phyloP scores from a whole-genome alignment of 2,113 vertebrate genomes.

The Cricetomys ansorgei region DNA sequence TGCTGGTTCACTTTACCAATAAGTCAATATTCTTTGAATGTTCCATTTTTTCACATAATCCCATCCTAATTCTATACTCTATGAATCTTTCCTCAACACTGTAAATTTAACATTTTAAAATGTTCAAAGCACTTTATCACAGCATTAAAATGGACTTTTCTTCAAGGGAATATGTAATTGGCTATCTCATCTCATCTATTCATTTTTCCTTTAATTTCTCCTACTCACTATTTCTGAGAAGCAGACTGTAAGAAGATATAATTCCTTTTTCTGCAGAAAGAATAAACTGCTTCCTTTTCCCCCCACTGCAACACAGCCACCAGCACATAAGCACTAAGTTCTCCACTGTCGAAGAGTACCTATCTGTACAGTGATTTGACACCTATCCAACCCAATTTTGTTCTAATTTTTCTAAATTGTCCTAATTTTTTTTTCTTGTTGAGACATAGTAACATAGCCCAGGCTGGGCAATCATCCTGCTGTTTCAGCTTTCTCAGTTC shows the following conservation, averaged over 20 bases:
- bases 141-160: slow-evolving; percentile 7
- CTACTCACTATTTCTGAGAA: slow-evolving; percentile 11
- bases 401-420: background rate
- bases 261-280: background rate
- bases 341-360: slow-evolving; percentile 1
- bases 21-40: slow-evolving; percentile 34
- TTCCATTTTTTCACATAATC: background rate
- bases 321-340: background rate
- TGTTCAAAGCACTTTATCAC: slow-evolving; percentile 37
- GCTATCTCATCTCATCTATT: background rate
- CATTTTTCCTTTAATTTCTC: background rate
- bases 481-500: background rate
- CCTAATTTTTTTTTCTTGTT: background rate
- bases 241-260: background rate
- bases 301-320: background rate
- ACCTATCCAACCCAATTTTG: background rate
- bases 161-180: background rate
- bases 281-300: background rate
- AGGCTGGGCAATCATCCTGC: background rate
- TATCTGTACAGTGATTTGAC: background rate
- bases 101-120: slow-evolving; percentile 22
- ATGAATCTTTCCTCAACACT: background rate
- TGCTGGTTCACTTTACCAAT: slow-evolving; percentile 1
- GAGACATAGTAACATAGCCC: background rate
- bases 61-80: slow-evolving; percentile 9